Percentiles rank a stretch among this genome's conserved stretches.
These are phyloP conservation scores for Thera britannica DNA, from an alignment of 2,888 invertebrate species.

Conservation along the genomic window DNA sequence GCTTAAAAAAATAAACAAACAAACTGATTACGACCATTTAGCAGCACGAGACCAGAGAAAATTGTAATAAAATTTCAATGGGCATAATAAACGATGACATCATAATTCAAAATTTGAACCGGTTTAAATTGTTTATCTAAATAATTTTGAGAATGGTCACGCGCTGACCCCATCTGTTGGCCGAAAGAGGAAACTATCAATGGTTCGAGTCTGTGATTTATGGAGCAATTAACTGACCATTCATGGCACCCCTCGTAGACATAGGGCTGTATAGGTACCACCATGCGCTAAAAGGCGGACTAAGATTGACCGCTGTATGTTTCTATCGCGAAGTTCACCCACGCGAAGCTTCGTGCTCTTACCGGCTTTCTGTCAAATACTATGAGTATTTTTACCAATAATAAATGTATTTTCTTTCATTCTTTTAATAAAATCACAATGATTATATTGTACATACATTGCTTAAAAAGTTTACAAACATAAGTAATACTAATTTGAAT, in stretches of 20 bases:
- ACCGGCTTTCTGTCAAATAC: no score
- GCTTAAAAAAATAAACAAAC: constrained; percentile 35
- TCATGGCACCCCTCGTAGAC: constrained; percentile 54
- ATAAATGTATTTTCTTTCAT: no score
- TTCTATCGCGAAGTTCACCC: no score
- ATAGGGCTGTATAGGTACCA: constrained; percentile 19
- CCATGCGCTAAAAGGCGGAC: constrained; percentile 13
- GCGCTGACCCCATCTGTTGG: constrained; percentile 71
- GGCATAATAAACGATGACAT: constrained; percentile 60
- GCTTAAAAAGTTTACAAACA: no score
- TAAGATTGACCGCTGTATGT: no score
- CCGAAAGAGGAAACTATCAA: constrained; percentile 58
- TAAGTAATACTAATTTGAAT: no score
- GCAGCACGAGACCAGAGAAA: constrained; percentile 61
- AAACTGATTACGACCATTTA: constrained; percentile 55
- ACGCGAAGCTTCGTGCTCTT: no score
- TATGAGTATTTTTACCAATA: no score
- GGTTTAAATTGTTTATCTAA: constrained; percentile 58
- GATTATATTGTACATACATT: no score
- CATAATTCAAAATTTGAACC: constrained; percentile 50
- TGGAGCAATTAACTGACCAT: constrained; percentile 81
- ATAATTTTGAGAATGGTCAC: constrained; percentile 59
- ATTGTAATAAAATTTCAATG: constrained; percentile 57
- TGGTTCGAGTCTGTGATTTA: constrained; percentile 71
- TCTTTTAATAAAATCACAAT: no score